Evolutionary conservation across 2,797 vertebrate species (phyloP).

Genomic region (Prionace glauca): DNA sequence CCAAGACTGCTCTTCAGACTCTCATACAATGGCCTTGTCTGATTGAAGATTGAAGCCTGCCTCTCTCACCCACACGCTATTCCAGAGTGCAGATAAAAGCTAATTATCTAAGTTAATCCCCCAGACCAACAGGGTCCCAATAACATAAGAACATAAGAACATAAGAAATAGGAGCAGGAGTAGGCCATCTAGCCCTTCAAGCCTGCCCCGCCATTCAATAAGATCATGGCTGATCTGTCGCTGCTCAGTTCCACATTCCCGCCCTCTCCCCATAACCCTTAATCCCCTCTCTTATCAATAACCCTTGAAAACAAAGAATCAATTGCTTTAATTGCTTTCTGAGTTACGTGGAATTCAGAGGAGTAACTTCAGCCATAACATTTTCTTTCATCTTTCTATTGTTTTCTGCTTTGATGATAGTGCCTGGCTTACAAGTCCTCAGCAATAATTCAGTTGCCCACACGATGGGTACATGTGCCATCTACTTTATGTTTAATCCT

Average conservation of each 20-base stretch:
- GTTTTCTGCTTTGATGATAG: neutral
- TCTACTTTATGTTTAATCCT: neutral
- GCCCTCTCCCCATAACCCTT: too few species aligned
- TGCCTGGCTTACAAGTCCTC: neutral
- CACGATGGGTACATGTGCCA: neutral
- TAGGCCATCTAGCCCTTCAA: too few species aligned
- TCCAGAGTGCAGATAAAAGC: slow-evolving; percentile 9
- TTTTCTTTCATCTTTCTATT: neutral
- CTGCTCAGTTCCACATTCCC: too few species aligned
- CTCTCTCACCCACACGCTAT: neutral
- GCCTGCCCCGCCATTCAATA: too few species aligned
- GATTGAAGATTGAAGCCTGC: neutral
- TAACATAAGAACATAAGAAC: too few species aligned
- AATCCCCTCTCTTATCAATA: too few species aligned
- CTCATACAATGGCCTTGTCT: neutral
- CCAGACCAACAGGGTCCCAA: neutral
- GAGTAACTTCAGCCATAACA: neutral
- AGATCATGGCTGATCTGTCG: too few species aligned
- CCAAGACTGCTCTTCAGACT: neutral
- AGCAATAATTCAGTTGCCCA: neutral
- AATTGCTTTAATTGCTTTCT: neutral
- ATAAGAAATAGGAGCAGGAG: too few species aligned
- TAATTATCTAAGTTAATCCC: neutral
- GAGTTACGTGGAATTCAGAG: neutral
- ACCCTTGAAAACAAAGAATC: neutral